Evolutionary conservation across 2,113 vertebrate species (phyloP), one percentile per base, ranked within the genome.

Genomic region (Conger conger): DNA sequence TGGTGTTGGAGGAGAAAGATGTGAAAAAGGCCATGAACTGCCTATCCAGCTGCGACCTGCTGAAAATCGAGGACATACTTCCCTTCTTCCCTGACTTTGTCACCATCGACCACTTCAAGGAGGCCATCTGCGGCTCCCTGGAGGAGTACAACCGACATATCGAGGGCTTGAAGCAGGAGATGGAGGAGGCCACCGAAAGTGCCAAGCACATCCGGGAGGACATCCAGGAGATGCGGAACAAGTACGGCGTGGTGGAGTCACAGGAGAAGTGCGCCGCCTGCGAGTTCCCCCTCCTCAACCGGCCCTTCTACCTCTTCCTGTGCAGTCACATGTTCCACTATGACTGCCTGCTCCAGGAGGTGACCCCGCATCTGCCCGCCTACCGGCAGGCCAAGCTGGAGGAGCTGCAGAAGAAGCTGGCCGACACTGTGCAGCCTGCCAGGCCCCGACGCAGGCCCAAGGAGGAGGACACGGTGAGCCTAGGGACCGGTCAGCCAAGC

Each of bases 21-120:
- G 98, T 99, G 83, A 99, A 98, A 93, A 99, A 99, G 15, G 98
- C 98, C 50, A 99, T 99, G 98, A 99, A 97, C 86, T 99, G 98
- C 83, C 94, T 99, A 85, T 98, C 98, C 83, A 99, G 97, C 94
- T 99, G 98, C 90, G 94, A 97, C 87, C 93, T 99, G 84, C 95
- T 99, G 83, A 99, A 99, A 94, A 99, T 99, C 0, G 98, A 99
- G 91, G 98, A 99, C 2, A 97, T 99, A 83, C 91, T 99, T 80
- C 98, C 98, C 0, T 99, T 99, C 92, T 99, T 99, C 82, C 98
- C 98, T 1, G 98, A 99, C 91, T 99, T 99, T 63, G 98, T 99
- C 89, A 99, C 98, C 84, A 99, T 99, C 4, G 98, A 99, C 91
- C 98, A 99, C 93, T 99, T 99, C 87, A 99, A 99, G 93, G 98